Conservation (phyloP, 2,888 invertebrate genomes). For the Galerucella calmariensis region DNA sequence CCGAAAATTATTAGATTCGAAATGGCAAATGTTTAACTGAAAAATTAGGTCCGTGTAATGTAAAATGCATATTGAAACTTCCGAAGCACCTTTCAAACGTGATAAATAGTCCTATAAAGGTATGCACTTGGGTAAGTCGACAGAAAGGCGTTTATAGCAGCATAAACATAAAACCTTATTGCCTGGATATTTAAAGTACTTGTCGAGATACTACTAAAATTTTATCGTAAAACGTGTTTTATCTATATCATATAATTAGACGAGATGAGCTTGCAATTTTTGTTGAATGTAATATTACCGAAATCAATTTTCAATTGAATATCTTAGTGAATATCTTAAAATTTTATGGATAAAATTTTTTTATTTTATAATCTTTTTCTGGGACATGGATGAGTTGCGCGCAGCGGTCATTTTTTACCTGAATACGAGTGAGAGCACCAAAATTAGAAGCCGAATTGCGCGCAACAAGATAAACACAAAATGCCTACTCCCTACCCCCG, state of each 20-base stretch:
- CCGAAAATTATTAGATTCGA: no score
- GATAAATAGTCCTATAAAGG: constrained; percentile 2
- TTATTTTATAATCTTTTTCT: no score
- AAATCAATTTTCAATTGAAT: background rate
- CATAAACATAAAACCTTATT: constrained; percentile 21
- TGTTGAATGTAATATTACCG: background rate
- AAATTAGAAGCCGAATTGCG: no score
- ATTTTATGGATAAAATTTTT: no score
- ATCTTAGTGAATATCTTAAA: background rate
- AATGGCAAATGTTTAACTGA: no score
- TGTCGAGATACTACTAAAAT: constrained; percentile 4
- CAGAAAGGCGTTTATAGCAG: constrained; percentile 2
- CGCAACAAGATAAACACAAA: no score
- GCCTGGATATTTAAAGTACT: constrained; percentile 11
- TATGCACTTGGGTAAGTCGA: constrained; percentile 4
- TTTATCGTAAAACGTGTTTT: constrained; percentile 5
- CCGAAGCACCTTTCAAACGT: background rate
- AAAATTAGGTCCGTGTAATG: background rate
- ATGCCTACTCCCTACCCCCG: no score
- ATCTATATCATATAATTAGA: background rate
- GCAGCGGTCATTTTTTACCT: no score
- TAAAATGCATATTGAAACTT: background rate
- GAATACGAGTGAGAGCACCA: no score
- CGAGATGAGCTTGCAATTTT: background rate
- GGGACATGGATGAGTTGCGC: no score